Evolutionary conservation across 35 echinoderm and acorn worm genomes (phyloP).

Genomic region (Diadema setosum): DNA sequence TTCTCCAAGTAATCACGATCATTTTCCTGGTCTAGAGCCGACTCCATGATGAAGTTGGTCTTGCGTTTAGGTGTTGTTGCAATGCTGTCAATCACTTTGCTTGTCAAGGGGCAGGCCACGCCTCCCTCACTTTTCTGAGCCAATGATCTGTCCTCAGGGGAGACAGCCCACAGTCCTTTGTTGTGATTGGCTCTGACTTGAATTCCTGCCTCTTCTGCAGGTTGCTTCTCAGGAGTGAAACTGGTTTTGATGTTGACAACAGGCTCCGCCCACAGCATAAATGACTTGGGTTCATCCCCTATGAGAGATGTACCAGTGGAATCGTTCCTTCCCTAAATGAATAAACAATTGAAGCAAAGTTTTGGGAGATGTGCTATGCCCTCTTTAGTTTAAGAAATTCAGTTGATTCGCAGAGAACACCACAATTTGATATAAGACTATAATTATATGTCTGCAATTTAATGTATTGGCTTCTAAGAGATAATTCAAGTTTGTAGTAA

Average conservation of each 20-base stretch:
- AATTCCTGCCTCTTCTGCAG: not conserved
- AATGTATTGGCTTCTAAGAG: too few species aligned
- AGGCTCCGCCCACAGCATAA: slow-evolving; percentile 51
- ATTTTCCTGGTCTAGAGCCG: slow-evolving; percentile 21
- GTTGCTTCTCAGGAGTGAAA: not conserved
- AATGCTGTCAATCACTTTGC: not conserved
- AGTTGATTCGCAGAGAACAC: too few species aligned
- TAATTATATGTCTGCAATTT: too few species aligned
- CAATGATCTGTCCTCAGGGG: not conserved
- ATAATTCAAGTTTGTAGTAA: too few species aligned
- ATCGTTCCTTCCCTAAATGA: not conserved
- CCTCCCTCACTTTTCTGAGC: not conserved
- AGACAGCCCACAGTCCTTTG: slow-evolving; percentile 30
- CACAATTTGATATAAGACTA: too few species aligned
- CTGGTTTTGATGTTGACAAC: not conserved
- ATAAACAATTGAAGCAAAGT: not conserved
- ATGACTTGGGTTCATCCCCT: not conserved
- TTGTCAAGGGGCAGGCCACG: not conserved
- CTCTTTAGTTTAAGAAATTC: too few species aligned
- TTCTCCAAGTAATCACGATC: not conserved
- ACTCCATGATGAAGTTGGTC: not conserved
- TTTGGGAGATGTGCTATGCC: not conserved
- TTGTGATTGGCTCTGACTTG: not conserved
- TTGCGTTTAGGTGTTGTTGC: not conserved
- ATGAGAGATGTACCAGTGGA: not conserved